These are phyloP conservation scores for Gonioctena quinquepunctata DNA, from an alignment of 1,140 invertebrate species.

Conservation along the genomic window DNA sequence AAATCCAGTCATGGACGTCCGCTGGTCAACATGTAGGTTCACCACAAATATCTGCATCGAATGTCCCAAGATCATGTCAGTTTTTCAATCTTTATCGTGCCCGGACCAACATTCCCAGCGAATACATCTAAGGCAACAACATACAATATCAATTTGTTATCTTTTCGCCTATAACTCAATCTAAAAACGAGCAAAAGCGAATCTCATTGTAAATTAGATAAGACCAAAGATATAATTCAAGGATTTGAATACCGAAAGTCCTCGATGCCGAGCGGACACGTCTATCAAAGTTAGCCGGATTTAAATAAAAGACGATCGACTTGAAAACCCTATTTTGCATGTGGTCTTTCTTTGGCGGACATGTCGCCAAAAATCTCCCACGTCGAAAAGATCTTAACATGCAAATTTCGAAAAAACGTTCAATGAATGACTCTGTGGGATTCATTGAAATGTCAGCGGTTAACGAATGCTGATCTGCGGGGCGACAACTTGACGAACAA, in stretches of 20 bases:
- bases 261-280: slow-evolving; percentile 36
- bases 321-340: slow-evolving; percentile 38
- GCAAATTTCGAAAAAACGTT: slow-evolving; percentile 33
- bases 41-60: too few relatives aligned
- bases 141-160: slow-evolving; percentile 46
- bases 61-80: too few relatives aligned
- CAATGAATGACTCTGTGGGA: slow-evolving; percentile 27
- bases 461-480: background rate
- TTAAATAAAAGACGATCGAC: slow-evolving; percentile 20
- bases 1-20: too few relatives aligned
- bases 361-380: slow-evolving; percentile 39
- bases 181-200: slow-evolving; percentile 38
- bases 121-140: slow-evolving; percentile 25
- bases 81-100: too few relatives aligned
- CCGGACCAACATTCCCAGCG: background rate
- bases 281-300: slow-evolving; percentile 32
- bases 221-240: slow-evolving; percentile 32
- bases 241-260: slow-evolving; percentile 39
- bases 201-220: slow-evolving; percentile 46
- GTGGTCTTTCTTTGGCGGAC: slow-evolving; percentile 29
- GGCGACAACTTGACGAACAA: slow-evolving; percentile 45
- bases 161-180: slow-evolving; percentile 43
- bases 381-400: slow-evolving; percentile 40
- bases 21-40: too few relatives aligned
- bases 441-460: slow-evolving; percentile 38